Evolutionary conservation across 2,888 invertebrate species (phyloP).

Genomic region (Hartigia nigra): DNA sequence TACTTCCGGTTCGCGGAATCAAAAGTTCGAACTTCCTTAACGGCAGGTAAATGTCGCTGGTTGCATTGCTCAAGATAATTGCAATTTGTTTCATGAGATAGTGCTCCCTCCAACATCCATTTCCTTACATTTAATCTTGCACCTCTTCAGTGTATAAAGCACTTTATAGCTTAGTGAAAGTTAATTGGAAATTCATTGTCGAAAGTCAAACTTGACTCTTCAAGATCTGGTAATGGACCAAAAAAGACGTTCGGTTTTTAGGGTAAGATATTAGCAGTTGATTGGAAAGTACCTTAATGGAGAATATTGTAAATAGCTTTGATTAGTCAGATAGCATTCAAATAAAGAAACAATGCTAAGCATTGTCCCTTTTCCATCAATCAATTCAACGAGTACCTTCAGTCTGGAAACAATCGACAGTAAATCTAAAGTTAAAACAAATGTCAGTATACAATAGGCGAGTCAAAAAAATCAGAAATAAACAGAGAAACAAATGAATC

Average conservation of each 20-base stretch:
- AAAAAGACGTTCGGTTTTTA: not conserved
- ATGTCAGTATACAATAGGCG: not conserved
- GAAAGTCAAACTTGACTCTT: not conserved
- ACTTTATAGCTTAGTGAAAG: not conserved
- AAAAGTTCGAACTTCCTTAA: slow-evolving; percentile 21
- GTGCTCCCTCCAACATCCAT: not conserved
- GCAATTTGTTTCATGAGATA: slow-evolving; percentile 31
- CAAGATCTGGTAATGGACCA: not conserved
- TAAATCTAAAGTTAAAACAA: not conserved
- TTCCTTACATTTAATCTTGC: not conserved
- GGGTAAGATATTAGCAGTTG: not conserved
- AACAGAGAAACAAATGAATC: not conserved
- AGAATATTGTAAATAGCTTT: not conserved
- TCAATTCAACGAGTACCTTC: not conserved
- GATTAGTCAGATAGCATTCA: not conserved
- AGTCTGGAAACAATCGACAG: not conserved
- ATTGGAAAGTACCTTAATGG: not conserved
- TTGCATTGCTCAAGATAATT: slow-evolving; percentile 29
- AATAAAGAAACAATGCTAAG: not conserved
- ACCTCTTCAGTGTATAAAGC: not conserved
- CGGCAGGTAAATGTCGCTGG: not conserved
- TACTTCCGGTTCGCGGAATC: slow-evolving; percentile 28
- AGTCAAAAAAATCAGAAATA: not conserved
- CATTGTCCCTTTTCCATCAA: not conserved
- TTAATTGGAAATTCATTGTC: not conserved